A percentile compares a stretch with the other conserved stretches of the same genome.
Conservation (phyloP, 2,797 vertebrate species). For the Odontamblyopus rebecca region DNA sequence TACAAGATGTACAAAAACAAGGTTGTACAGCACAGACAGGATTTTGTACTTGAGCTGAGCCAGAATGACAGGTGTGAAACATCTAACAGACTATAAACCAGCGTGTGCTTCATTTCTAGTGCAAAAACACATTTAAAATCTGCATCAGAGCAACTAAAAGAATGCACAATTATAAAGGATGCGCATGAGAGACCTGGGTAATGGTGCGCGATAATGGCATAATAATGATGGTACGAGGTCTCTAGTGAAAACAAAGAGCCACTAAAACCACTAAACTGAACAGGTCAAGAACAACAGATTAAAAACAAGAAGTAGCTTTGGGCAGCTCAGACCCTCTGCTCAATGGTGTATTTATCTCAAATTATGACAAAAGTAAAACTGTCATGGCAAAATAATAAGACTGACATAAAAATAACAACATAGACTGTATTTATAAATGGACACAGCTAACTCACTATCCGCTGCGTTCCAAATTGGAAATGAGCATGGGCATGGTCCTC, state of each 20-base stretch:
- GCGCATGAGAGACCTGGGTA: not conserved
- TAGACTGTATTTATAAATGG: too few species aligned
- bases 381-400: not conserved
- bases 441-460: too few species aligned
- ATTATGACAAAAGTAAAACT: not conserved
- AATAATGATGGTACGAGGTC: not conserved
- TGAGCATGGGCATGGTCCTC: too few species aligned
- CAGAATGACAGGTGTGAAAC: conserved; percentile 9
- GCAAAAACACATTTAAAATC: conserved; percentile 9
- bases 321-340: not conserved
- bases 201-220: conserved; percentile 7
- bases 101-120: not conserved
- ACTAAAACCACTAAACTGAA: not conserved
- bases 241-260: not conserved
- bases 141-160: conserved; percentile 1
- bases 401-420: too few species aligned
- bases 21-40: not conserved
- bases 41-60: conserved; percentile 1
- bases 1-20: not conserved
- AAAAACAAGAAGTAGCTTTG: not conserved
- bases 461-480: too few species aligned
- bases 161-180: conserved; percentile 6
- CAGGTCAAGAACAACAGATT: conserved; percentile 3
- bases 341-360: not conserved
- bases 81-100: conserved; percentile 2